Evolutionary conservation across 1,140 invertebrate genomes (phyloP).

Genomic region (Eciton burchellii): DNA sequence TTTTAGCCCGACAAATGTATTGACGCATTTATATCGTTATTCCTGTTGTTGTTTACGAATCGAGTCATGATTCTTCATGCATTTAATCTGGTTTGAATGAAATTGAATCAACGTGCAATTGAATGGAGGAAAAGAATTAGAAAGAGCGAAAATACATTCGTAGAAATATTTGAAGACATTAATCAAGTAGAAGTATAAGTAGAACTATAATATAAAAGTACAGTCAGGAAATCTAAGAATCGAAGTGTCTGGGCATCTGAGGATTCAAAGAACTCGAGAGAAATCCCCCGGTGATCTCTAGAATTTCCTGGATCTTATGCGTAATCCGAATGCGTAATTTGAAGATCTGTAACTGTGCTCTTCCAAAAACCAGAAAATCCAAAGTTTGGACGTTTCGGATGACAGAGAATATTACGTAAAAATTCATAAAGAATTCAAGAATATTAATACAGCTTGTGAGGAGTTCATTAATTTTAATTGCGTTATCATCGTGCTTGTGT

Average conservation of each 20-base stretch:
- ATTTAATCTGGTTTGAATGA: neutral
- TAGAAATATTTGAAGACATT: neutral
- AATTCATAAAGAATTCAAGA: neutral
- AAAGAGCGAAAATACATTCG: slow-evolving; percentile 24
- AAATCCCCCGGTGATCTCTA: too few species aligned
- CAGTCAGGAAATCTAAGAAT: too few species aligned
- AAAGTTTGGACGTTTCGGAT: neutral
- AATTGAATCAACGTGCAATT: neutral
- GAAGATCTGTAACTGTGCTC: neutral
- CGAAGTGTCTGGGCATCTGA: too few species aligned
- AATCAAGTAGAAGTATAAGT: neutral
- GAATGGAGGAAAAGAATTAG: neutral
- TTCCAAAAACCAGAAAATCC: neutral
- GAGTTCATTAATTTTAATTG: slow-evolving; percentile 25
- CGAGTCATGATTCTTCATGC: neutral
- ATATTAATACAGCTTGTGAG: neutral
- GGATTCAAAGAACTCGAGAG: too few species aligned
- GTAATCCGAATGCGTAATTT: too few species aligned
- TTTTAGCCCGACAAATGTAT: slow-evolving; percentile 12
- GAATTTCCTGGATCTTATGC: too few species aligned
- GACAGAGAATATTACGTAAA: slow-evolving; percentile 1
- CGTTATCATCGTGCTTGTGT: neutral
- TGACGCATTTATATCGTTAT: slow-evolving; percentile 23
- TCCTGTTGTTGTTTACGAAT: slow-evolving; percentile 39
- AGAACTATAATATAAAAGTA: too few species aligned